Base-by-base conservation (phyloP, 2,113 vertebrate genomes). In the Prolemur simus region DNA sequence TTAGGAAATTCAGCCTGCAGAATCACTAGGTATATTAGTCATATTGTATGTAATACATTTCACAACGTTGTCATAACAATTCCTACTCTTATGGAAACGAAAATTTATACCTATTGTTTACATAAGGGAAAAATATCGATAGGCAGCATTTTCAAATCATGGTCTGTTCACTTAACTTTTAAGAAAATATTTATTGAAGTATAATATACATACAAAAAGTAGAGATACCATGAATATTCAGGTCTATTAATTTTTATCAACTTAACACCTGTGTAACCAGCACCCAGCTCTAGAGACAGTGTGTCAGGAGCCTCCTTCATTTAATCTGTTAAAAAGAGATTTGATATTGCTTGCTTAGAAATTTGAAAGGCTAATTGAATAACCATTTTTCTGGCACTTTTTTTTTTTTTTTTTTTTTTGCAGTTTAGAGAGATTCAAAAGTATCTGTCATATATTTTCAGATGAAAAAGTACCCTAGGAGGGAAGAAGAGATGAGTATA, bases 1-100 rank as follows among this genome's bases (percentile, higher is more conserved):
- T 89, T 71, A 66, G 34, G 34, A 94, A 95, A 83, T 66, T 89
- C 52, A 95, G 14, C 47, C 60, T 89, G 76, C n/a, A 93, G 34
- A 91, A 78, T 94, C 60, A 83, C 34, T 60, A 58, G 78, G 25
- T 89, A 18, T 45, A 58, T 49, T 42, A 71, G 42, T 85, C 45
- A 64, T 56, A 92, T 89, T 66, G 69, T 47, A 68, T 9, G 78
- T 63, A n/a, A 52, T 49, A 8, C n/a, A 34, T 34, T 73, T 86
- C 47, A 87, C 13, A 83, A 73, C 54, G 47, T 60, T 84, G 84
- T 87, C 29, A 2, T 47, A 54, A 39, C 20, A 73, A 64, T 94
- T 56, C 32, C 69, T 69, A 60, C 7, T 82, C 6, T 5, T 60
- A 8, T 89, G n/a, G 25, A 78, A 87, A 87, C 76, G 29, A 71